phyloP scores from a whole-genome alignment of 2,888 invertebrate species.

The Cistogaster globosa region DNA sequence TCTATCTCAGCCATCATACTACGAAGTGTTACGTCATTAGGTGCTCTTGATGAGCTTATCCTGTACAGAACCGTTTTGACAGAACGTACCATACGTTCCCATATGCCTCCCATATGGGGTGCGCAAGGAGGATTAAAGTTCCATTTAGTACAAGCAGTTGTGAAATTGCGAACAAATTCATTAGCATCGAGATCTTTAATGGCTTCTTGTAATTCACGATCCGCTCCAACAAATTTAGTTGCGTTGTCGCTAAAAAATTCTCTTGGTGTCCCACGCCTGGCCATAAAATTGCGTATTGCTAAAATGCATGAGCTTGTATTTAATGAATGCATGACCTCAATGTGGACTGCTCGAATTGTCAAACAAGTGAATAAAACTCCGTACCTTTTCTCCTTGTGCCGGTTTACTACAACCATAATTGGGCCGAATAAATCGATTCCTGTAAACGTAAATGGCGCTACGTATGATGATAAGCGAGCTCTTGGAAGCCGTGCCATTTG shows the following conservation, averaged over 20 bases:
- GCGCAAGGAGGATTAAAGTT: background rate
- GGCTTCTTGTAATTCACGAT: background rate
- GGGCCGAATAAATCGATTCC: slow-evolving; percentile 36
- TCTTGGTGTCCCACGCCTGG: slow-evolving; percentile 34
- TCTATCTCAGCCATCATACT: background rate
- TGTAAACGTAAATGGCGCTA: slow-evolving; percentile 30
- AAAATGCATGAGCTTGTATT: slow-evolving; percentile 40
- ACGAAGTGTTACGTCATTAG: background rate
- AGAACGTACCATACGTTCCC: slow-evolving; percentile 40
- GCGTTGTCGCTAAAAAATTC: slow-evolving; percentile 37
- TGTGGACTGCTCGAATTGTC: slow-evolving; percentile 41
- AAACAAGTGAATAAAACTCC: slow-evolving; percentile 28
- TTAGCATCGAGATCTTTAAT: background rate
- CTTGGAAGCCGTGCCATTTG: slow-evolving; percentile 53
- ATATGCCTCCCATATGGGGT: background rate
- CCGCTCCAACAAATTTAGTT: background rate
- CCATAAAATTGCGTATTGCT: slow-evolving; percentile 36
- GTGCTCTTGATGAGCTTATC: background rate
- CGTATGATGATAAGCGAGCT: slow-evolving; percentile 33
- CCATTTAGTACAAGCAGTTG: background rate
- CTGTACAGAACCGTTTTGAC: slow-evolving; percentile 27
- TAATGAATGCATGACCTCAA: slow-evolving; percentile 29
- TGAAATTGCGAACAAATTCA: background rate
- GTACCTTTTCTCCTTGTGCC: slow-evolving; percentile 30
- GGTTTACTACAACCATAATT: slow-evolving; percentile 8